Evolutionary conservation across 2,113 vertebrate genomes (phyloP).

Genomic region (Clinocottus analis): DNA sequence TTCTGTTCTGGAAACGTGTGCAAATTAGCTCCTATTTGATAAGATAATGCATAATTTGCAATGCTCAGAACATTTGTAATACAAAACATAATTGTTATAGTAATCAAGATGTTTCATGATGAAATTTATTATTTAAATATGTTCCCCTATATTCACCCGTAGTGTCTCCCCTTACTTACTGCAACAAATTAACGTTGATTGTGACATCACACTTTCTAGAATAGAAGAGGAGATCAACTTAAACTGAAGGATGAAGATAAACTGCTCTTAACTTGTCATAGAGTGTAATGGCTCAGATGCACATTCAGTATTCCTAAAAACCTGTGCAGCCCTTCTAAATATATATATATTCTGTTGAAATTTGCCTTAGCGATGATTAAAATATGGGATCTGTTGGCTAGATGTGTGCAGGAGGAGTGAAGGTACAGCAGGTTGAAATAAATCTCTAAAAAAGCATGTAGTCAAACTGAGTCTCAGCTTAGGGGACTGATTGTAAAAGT

Average conservation of each 20-base stretch:
- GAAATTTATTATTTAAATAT: background rate
- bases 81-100: background rate
- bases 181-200: background rate
- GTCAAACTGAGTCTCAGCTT: background rate
- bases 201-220: background rate
- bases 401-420: no score
- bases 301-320: background rate
- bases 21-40: background rate
- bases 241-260: background rate
- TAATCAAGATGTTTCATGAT: background rate
- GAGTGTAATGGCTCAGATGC: background rate
- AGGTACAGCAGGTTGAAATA: no score
- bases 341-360: background rate
- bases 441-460: no score
- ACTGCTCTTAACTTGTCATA: background rate
- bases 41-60: background rate
- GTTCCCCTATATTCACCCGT: background rate
- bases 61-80: background rate
- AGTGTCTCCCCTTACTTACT: no score
- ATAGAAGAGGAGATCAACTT: background rate
- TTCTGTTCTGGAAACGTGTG: no score
- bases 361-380: no score
- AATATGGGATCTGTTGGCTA: no score
- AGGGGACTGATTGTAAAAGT: conserved; percentile 16
- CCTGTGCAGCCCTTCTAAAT: no score